These are phyloP conservation scores for Amphibalanus amphitrite DNA, from an alignment of 1,140 invertebrate species.

Conservation along the genomic window DNA sequence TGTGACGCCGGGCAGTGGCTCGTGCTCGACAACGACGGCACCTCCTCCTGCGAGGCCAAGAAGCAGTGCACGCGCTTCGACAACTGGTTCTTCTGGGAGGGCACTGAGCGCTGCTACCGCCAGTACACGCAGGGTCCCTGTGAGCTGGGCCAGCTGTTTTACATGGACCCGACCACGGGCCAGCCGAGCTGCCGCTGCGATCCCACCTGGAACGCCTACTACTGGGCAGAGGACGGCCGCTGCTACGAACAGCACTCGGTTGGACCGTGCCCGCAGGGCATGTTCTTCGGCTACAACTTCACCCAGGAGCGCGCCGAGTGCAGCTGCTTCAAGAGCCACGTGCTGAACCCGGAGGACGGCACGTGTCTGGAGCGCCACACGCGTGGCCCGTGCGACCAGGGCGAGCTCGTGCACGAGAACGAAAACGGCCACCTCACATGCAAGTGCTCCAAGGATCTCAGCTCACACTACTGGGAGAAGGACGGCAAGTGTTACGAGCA, in stretches of 20 bases:
- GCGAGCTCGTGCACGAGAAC: slow-evolving; percentile 18
- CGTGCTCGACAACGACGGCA: slow-evolving; percentile 18
- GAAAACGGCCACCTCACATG: slow-evolving; percentile 16
- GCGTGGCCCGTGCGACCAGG: slow-evolving; percentile 19
- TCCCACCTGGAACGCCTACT: slow-evolving; percentile 21
- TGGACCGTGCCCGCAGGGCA: slow-evolving; percentile 20
- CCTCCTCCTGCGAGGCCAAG: slow-evolving; percentile 19
- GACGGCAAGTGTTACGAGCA: slow-evolving; percentile 21
- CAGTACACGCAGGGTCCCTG: slow-evolving; percentile 22
- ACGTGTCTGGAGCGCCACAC: slow-evolving; percentile 21
- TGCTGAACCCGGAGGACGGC: slow-evolving; percentile 18
- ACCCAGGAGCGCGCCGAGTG: slow-evolving; percentile 20
- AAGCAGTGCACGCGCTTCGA: slow-evolving; percentile 21
- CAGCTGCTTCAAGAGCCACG: slow-evolving; percentile 22
- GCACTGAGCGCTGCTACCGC: slow-evolving; percentile 21
- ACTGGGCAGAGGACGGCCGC: slow-evolving; percentile 17
- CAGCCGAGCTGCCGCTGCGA: slow-evolving; percentile 20
- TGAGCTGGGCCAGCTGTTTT: slow-evolving; percentile 21
- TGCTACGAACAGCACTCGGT: slow-evolving; percentile 23
- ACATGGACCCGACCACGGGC: slow-evolving; percentile 20
- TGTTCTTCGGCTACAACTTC: slow-evolving; percentile 22
- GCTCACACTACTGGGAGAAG: slow-evolving; percentile 17
- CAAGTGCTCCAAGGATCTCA: slow-evolving; percentile 17
- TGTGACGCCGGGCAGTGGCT: slow-evolving; percentile 22
- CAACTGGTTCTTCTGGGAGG: slow-evolving; percentile 23